Base-by-base conservation (phyloP, 1,140 invertebrate species). In the Pseudomyrmex pallidus region DNA sequence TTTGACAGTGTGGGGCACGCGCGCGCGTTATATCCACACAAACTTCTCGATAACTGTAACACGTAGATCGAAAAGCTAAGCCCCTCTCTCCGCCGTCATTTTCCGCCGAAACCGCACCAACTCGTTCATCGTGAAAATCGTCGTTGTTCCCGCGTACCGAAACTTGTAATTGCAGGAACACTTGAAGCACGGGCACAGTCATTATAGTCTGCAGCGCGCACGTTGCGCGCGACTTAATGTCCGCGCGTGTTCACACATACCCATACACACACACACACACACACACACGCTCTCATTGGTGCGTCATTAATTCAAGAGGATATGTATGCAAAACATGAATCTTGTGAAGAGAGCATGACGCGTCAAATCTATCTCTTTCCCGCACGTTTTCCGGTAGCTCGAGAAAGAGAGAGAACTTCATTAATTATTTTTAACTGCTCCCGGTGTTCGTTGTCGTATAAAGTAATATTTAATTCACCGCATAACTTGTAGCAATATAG, bases 161-260 rank as follows among this genome's bases (percentile, higher is more conserved):
- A 87, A 88, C 86, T 88, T 74, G 86, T 87, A 88, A 88, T 88
- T 88, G 86, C 74, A 62, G 74, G 17, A 72, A 54, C 35, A 72
- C 86, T 87, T 67, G 82, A 84, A 68, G 48, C 78, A 64, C 48
- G 25, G 35, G 52, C 46, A 46, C 70, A 73, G 59, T 63, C 78
- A 56, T 78, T 72, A 80, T 63, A 74, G 57, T 54, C 13, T 44
- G 48, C 22, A 44, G 44, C 44, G 64, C 74, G 64, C 74, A 54
- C n/a, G 17, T 15, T 59, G 35, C 70, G 5, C 35, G 54, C 74
- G 44, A 80, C 66, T 72, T 80, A 72, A 72, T 80, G 66, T 73
- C 85, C 48, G 54, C 52, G 54, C 44, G 61, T n/a, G 46, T 54
- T 46, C 12, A 76, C 25, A 25, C 50, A n/a, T 13, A n/a, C 46